Percentiles rank a stretch among this genome's conserved stretches.
These are phyloP conservation scores for Euspilapteryx auroguttella DNA, from an alignment of 2,888 invertebrate species.

Conservation along the genomic window DNA sequence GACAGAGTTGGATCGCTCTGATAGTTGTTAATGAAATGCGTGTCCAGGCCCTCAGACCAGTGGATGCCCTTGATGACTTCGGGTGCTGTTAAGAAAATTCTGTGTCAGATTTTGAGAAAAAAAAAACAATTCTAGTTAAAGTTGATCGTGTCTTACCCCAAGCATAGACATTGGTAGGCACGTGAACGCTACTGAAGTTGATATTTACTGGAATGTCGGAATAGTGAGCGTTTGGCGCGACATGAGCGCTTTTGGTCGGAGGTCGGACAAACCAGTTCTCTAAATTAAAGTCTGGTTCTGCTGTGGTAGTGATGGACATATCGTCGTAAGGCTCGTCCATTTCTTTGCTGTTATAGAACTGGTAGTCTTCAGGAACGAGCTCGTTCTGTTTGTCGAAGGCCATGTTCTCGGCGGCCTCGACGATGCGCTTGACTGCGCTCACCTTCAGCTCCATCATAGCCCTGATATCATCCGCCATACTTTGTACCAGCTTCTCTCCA, in stretches of 20 bases:
- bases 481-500: constrained; percentile 76
- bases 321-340: constrained; percentile 63
- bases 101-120: no score
- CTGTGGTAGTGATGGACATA: constrained; percentile 42
- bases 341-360: constrained; percentile 72
- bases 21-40: constrained; percentile 85
- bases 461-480: constrained; percentile 82
- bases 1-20: constrained; percentile 84
- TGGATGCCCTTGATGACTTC: constrained; percentile 90
- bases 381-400: constrained; percentile 64
- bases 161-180: constrained; percentile 94
- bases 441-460: constrained; percentile 89
- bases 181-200: constrained; percentile 86
- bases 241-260: constrained; percentile 64
- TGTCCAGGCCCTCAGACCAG: constrained; percentile 94
- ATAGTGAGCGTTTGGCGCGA: constrained; percentile 74
- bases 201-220: constrained; percentile 76
- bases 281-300: constrained; percentile 53
- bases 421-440: constrained; percentile 84
- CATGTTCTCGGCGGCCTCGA: constrained; percentile 85
- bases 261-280: constrained; percentile 57
- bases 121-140: no score
- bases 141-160: constrained; percentile 76
- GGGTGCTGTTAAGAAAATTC: no score
- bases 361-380: constrained; percentile 62